Evolutionary conservation across 2,113 vertebrate genomes (phyloP).

Genomic region (Nibea coibor): DNA sequence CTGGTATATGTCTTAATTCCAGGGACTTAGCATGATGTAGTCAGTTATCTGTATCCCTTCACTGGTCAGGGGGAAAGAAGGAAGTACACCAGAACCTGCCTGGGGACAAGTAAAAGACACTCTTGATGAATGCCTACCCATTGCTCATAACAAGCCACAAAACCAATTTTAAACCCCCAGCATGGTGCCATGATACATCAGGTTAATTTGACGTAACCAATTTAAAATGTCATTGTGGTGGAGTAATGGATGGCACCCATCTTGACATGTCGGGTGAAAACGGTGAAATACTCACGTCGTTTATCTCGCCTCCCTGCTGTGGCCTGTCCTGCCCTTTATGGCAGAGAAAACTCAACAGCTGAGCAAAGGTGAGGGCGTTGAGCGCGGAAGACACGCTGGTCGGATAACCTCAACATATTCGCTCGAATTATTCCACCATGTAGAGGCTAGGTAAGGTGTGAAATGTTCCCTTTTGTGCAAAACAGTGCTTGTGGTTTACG

Average conservation of each 20-base stretch:
- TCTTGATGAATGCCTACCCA: constrained; percentile 59
- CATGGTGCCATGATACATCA: constrained; percentile 73
- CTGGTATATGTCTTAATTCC: not conserved
- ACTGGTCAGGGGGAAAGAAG: not conserved
- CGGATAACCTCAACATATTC: not conserved
- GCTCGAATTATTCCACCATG: not conserved
- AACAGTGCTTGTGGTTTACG: not conserved
- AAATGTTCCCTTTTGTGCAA: not conserved
- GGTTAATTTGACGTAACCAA: constrained; percentile 81
- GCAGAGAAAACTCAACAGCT: not conserved
- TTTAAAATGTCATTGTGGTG: constrained; percentile 73
- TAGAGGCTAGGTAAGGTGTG: too few species aligned
- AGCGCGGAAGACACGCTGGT: not conserved
- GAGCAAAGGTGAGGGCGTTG: constrained; percentile 24
- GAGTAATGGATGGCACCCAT: constrained; percentile 60
- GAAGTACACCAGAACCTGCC: constrained; percentile 23
- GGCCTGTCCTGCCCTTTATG: constrained; percentile 29
- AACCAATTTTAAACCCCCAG: constrained; percentile 73
- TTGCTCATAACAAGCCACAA: constrained; percentile 70
- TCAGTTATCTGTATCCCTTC: not conserved
- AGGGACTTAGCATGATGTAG: not conserved
- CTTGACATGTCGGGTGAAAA: constrained; percentile 63
- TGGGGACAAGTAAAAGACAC: constrained; percentile 50
- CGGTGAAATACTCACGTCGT: constrained; percentile 61
- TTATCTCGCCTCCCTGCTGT: constrained; percentile 56